Evolutionary conservation across 2,797 vertebrate species (phyloP).

Genomic region (Euthynnus affinis): DNA sequence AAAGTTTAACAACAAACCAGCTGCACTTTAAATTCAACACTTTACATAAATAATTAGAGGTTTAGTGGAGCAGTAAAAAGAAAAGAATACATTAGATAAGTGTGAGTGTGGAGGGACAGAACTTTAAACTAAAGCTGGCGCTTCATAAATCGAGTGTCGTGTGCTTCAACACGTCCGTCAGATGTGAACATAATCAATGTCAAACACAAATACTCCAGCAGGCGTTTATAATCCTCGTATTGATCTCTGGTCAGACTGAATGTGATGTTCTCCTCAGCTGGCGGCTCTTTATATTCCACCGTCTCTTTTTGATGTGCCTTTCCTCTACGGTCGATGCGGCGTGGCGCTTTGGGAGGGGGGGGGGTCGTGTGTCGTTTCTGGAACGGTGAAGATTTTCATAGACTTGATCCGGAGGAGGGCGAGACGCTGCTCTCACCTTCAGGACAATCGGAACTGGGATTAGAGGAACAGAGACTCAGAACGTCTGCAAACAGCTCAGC

Average conservation of each 20-base stretch:
- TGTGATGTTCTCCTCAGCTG: constrained; percentile 17
- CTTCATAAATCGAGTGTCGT: constrained; percentile 15
- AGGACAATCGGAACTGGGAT: no score
- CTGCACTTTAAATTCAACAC: no score
- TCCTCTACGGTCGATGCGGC: constrained; percentile 12
- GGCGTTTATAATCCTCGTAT: constrained; percentile 26
- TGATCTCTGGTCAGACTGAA: constrained; percentile 31
- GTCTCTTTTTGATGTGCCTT: constrained; percentile 33
- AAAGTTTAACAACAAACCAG: no score
- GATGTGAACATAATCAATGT: constrained; percentile 34
- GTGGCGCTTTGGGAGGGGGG: background rate
- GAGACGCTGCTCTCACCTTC: background rate
- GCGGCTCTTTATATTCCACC: constrained; percentile 12
- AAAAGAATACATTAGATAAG: no score
- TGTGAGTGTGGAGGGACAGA: no score
- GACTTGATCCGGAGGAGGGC: background rate
- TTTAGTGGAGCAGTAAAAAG: no score
- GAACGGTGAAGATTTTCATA: background rate
- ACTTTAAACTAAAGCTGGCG: no score
- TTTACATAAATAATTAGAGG: no score
- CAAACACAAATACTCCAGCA: constrained; percentile 46
- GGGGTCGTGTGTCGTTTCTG: constrained; percentile 15
- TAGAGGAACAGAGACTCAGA: no score
- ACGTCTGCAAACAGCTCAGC: no score
- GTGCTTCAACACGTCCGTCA: constrained; percentile 37